Evolutionary conservation across 2,113 vertebrate genomes (phyloP).

Genomic region (Melanerpes formicivorus): DNA sequence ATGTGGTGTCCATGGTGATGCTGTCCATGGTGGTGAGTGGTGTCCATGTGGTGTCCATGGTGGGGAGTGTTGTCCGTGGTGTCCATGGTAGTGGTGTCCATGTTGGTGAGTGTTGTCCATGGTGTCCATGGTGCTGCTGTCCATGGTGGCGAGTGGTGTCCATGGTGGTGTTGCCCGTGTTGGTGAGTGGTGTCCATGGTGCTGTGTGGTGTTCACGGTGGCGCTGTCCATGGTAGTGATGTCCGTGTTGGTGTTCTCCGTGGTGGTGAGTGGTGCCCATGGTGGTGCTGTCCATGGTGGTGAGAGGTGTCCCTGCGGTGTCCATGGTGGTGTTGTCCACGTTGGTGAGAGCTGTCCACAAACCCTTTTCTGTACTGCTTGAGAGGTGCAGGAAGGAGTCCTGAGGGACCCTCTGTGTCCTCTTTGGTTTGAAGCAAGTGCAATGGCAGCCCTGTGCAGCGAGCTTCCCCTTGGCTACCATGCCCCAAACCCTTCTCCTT

Average conservation of each 20-base stretch:
- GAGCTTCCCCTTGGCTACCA: background rate
- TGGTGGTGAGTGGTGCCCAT: too few relatives aligned
- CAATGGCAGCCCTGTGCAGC: background rate
- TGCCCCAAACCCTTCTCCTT: background rate
- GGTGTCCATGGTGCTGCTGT: constrained; percentile 74
- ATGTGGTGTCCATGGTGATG: too few relatives aligned
- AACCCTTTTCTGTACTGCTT: background rate
- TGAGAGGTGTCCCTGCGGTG: constrained; percentile 16
- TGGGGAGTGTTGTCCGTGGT: too few relatives aligned
- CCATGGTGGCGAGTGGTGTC: constrained; percentile 74
- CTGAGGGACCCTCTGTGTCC: background rate
- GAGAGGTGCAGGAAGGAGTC: background rate
- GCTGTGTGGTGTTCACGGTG: too few relatives aligned
- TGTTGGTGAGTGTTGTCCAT: constrained; percentile 65
- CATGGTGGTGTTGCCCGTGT: too few relatives aligned
- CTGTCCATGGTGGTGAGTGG: too few relatives aligned
- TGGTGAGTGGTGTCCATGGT: too few relatives aligned
- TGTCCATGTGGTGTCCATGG: too few relatives aligned
- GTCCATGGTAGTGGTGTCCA: too few relatives aligned
- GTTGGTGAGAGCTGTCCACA: constrained; percentile 78
- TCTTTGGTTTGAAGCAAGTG: background rate
- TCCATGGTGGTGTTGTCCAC: constrained; percentile 66
- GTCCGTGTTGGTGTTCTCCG: too few relatives aligned
- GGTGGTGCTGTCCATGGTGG: too few relatives aligned
- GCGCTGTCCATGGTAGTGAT: too few relatives aligned